Base-by-base conservation (phyloP, 2,888 invertebrate species). In the Ethmia dodecea region DNA sequence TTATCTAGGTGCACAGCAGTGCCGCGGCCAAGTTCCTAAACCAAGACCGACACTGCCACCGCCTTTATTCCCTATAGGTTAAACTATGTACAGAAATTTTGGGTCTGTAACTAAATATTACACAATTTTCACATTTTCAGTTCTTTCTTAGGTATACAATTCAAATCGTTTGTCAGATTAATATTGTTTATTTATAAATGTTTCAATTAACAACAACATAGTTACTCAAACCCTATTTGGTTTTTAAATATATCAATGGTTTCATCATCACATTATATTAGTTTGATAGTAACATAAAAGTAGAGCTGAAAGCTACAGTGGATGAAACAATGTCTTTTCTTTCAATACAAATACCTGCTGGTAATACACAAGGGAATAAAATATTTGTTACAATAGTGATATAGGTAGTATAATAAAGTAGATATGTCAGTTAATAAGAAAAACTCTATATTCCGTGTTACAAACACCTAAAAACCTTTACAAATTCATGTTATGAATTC, bases 231-330 rank as follows among this genome's bases (percentile, higher is more conserved):
- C 67, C 64, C 57, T 66, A 63, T 78, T 77, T 73, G 76, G 69
- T 73, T 66, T 57, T 56, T 55, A 60, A 55, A 59, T 67, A 73
- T 3, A 72, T 83, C 83, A 80, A 84, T 84, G 83, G 83, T 83
- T 65, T 78, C 69, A 60, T 69, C 65, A 83, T 83, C 83, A 84
- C 81, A 81, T 72, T 67, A 55, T 49, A 18, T 9, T 20, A 20
- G 11, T 30, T 20, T 12, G 29, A 18, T 30, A 30, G n/a, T n/a
- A n/a, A n/a, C n/a, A n/a, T n/a, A n/a, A n/a, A n/a, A n/a, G n/a
- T n/a, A n/a, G n/a, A n/a, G n/a, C n/a, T n/a, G n/a, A n/a, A n/a
- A n/a, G n/a, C n/a, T n/a, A n/a, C n/a, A n/a, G n/a, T n/a, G n/a
- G n/a, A n/a, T n/a, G n/a, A n/a, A n/a, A n/a, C n/a, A n/a, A n/a